Evolutionary conservation across 2,113 vertebrate species (phyloP), one percentile per base, ranked within the genome.

Genomic region (Oreochromis spilurus): DNA sequence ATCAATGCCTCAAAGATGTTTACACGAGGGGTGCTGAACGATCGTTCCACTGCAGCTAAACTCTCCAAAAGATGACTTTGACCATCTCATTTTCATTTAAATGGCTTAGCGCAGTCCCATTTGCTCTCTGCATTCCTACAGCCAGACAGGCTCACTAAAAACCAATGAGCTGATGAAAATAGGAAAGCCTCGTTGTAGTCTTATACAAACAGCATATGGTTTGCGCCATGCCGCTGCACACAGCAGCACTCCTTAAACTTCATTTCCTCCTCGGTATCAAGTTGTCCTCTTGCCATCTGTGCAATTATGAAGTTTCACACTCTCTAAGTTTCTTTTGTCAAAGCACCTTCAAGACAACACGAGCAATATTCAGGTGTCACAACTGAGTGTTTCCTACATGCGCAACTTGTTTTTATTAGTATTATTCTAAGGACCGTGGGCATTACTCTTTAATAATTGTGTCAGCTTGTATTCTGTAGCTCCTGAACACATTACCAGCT

Each of bases 81-180:
- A 96, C 95, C 96, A 90, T 92, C 94, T 95, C 82, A 94, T 96
- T 96, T 96, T 93, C 95, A 96, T 95, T 85, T 92, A 92, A 94
- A 96, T 88, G 85, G 89, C 94, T 93, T 92, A 89, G 60, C 67
- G 67, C 92, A 92, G 92, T 85, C 88, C 84, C 89, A 94, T 96
- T 95, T 86, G 79, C 91, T 93, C 82, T 92, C 88, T 81, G 84
- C 79, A 94, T 94, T 88, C 87, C 93, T 89, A 53, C 89, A 94
- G 96, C 93, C 93, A 85, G 85, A 94, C 87, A 90, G 94, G 93
- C 95, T 92, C 93, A 92, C 95, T 95, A 96, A 96, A 96, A 95
- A 57, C 85, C 94, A 96, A 96, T 95, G 95, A 95, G 92, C 93
- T 93, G 94, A 79, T 91, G 78, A 88, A 91, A 94, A 92, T 62